Percentiles rank a stretch among this genome's conserved stretches.
Conservation (phyloP, 2,113 vertebrate species). For the Archilochus colubris region DNA sequence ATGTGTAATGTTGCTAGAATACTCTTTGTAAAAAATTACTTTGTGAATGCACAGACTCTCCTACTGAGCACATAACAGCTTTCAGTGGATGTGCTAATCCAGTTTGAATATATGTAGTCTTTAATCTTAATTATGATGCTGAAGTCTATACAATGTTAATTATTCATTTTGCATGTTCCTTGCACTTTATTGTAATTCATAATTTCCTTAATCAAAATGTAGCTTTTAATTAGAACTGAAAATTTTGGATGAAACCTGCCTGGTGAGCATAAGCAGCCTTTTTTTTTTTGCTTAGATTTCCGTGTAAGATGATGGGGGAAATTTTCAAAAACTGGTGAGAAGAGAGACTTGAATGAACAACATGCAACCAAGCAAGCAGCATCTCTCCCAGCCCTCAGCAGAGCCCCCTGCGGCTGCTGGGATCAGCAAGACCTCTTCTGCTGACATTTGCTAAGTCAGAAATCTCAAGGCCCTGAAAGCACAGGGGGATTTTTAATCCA, state of each 20-base stretch:
- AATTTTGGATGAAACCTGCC: conserved; percentile 64
- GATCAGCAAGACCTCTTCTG: not conserved
- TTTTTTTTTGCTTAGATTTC: not conserved
- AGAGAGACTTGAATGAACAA: not conserved
- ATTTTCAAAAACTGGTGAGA: not conserved
- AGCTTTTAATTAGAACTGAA: conserved; percentile 79
- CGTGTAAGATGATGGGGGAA: not conserved
- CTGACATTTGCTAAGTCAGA: not conserved
- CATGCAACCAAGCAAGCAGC: not conserved
- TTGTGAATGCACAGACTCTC: conserved; percentile 75
- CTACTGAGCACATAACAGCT: conserved; percentile 75
- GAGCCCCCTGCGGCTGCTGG: not conserved
- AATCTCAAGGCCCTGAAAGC: not conserved
- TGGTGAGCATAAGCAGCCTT: conserved; percentile 45
- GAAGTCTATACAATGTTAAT: conserved; percentile 82
- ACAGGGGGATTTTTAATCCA: not conserved
- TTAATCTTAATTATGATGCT: conserved; percentile 84
- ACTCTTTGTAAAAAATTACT: conserved; percentile 79
- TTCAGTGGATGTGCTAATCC: conserved; percentile 80
- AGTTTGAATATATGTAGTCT: conserved; percentile 78
- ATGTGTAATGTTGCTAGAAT: conserved; percentile 80
- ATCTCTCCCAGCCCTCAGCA: not conserved
- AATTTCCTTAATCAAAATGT: conserved; percentile 83
- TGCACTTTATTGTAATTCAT: conserved; percentile 78
- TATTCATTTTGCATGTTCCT: conserved; percentile 81